phyloP scores from a whole-genome alignment of 2,888 invertebrate genomes.

The Eumacrocentrus americanus region DNA sequence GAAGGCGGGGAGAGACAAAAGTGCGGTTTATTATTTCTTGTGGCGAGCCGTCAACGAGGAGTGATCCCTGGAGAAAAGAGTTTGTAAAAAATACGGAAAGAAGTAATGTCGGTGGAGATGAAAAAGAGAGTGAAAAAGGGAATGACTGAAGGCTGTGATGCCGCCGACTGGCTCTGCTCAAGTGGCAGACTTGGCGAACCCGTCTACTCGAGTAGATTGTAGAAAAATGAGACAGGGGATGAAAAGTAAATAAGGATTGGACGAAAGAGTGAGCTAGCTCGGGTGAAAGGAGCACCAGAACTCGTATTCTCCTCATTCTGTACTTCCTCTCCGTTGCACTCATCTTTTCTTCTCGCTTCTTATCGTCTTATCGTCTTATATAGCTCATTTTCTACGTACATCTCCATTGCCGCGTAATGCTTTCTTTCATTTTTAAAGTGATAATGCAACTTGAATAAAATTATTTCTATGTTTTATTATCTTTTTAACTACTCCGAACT shows the following conservation, averaged over 20 bases:
- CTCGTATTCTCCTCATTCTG: conserved; percentile 24
- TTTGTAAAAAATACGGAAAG: conserved; percentile 13
- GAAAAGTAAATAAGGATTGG: conserved; percentile 53
- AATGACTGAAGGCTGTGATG: conserved; percentile 9
- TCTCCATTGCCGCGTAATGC: neutral
- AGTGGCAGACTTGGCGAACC: conserved; percentile 36
- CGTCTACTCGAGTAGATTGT: conserved; percentile 38
- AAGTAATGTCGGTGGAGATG: conserved; percentile 20
- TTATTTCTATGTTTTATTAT: neutral
- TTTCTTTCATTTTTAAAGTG: neutral
- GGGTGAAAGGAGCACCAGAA: conserved; percentile 20
- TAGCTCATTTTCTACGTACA: neutral
- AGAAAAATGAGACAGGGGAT: conserved; percentile 46
- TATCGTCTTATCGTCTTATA: conserved; percentile 24
- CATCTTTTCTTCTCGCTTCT: conserved; percentile 24
- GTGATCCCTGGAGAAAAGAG: conserved; percentile 15
- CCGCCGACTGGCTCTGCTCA: conserved; percentile 9
- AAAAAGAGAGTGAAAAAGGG: conserved; percentile 18
- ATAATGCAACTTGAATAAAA: neutral
- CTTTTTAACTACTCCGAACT: too few species aligned
- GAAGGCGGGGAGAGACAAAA: conserved; percentile 6
- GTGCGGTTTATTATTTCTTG: conserved; percentile 21
- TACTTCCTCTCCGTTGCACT: conserved; percentile 23
- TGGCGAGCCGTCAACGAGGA: conserved; percentile 7
- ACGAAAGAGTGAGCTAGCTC: conserved; percentile 37